Conservation (phyloP, 2,888 invertebrate species). For the Ceriagrion tenellum region DNA sequence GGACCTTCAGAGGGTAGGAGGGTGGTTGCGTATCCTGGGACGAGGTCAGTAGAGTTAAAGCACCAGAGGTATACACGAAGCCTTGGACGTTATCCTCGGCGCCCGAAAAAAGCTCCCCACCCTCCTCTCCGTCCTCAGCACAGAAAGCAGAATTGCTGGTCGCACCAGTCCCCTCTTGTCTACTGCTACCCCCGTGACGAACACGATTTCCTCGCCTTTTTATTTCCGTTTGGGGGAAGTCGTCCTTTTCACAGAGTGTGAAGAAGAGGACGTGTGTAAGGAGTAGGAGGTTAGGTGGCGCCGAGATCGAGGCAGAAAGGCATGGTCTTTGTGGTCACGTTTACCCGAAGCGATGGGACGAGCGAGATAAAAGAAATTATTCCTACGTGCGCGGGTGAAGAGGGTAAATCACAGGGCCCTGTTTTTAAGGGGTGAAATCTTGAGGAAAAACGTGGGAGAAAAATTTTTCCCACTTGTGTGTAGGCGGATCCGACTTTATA, state of each 20-base stretch:
- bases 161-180: background rate
- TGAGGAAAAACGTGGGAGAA: too few relatives aligned
- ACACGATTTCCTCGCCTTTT: background rate
- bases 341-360: background rate
- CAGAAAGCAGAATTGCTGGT: background rate
- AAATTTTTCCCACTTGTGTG: too few relatives aligned
- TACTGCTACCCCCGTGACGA: background rate
- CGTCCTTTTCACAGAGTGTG: background rate
- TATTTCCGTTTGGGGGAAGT: background rate
- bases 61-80: background rate
- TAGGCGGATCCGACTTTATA: too few relatives aligned
- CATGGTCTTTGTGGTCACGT: background rate
- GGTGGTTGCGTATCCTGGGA: background rate
- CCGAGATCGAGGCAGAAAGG: too few relatives aligned
- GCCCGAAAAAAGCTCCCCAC: background rate
- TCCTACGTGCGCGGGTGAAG: background rate
- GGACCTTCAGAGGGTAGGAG: background rate
- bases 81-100: background rate
- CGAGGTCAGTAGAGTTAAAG: background rate
- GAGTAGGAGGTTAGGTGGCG: too few relatives aligned
- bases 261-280: too few relatives aligned
- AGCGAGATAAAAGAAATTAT: background rate
- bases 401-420: too few relatives aligned
- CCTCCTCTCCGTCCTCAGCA: too few relatives aligned
- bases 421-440: too few relatives aligned